Evolutionary conservation across 30 jellyfish, hydroid and myxozoan species (phyloP).

Genomic region (Euphysa ruthae): DNA sequence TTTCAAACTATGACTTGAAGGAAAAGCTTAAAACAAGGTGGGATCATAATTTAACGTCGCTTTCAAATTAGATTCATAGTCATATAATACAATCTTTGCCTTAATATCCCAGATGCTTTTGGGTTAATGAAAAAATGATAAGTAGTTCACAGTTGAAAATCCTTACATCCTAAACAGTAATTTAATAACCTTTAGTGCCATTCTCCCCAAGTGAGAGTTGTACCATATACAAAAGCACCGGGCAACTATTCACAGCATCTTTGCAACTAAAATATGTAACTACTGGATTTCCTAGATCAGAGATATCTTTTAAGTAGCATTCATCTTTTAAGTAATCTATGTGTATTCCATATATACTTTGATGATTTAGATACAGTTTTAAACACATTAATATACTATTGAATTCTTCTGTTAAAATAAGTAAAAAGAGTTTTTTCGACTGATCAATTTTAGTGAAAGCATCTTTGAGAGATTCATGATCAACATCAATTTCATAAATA

Average conservation of each 20-base stretch:
- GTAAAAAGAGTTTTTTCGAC: slow-evolving; percentile 30
- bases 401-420: slow-evolving; percentile 17
- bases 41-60: too few species aligned
- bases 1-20: too few species aligned
- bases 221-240: slow-evolving; percentile 42
- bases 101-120: too few species aligned
- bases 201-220: slow-evolving; percentile 74
- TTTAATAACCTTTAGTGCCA: slow-evolving; percentile 22
- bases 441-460: not conserved
- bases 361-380: too few species aligned
- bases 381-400: slow-evolving; percentile 2
- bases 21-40: too few species aligned
- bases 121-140: too few species aligned
- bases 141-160: too few species aligned
- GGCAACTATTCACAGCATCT: slow-evolving; percentile 8
- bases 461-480: not conserved
- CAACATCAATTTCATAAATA: slow-evolving; percentile 3
- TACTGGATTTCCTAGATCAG: too few species aligned
- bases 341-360: not conserved
- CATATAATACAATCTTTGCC: too few species aligned
- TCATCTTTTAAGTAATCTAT: too few species aligned
- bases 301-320: not conserved
- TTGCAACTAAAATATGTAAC: not conserved
- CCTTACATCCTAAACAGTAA: slow-evolving; percentile 8
- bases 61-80: too few species aligned